Conservation (phyloP, 2,797 vertebrate species). For the Varecia variegata region DNA sequence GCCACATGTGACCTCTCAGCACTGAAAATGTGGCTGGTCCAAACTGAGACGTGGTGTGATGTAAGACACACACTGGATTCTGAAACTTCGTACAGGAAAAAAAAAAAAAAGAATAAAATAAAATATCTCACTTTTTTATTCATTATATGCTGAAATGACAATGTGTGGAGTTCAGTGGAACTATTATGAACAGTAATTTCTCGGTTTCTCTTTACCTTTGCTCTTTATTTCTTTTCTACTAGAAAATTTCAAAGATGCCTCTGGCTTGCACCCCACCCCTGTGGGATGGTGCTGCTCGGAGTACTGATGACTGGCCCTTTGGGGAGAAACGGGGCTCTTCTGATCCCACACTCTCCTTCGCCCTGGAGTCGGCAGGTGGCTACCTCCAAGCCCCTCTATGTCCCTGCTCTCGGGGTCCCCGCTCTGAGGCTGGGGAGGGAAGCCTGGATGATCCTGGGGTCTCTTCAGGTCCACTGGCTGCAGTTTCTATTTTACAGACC, state of each 20-base stretch:
- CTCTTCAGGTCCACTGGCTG: neutral
- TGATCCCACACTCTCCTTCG: neutral
- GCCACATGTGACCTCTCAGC: too few relatives aligned
- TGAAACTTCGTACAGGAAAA: neutral
- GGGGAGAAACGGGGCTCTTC: neutral
- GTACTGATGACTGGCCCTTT: neutral
- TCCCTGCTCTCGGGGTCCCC: neutral
- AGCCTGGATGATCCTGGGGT: neutral
- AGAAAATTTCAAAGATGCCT: neutral
- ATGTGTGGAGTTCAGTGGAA: neutral
- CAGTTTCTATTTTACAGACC: neutral
- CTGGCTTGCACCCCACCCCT: too few relatives aligned
- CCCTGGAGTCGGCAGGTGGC: neutral
- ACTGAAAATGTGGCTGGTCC: rapidly evolving
- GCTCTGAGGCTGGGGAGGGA: neutral
- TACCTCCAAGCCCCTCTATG: neutral
- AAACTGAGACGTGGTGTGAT: neutral
- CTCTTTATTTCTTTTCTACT: neutral
- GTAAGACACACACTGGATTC: neutral
- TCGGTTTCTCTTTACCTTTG: neutral
- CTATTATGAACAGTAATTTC: neutral
- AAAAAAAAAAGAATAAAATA: neutral
- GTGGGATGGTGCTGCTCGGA: neutral
- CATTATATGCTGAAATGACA: neutral
- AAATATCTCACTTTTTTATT: neutral